These are phyloP conservation scores for Galerucella calmariensis DNA, from an alignment of 2,888 invertebrate genomes.

Conservation along the genomic window DNA sequence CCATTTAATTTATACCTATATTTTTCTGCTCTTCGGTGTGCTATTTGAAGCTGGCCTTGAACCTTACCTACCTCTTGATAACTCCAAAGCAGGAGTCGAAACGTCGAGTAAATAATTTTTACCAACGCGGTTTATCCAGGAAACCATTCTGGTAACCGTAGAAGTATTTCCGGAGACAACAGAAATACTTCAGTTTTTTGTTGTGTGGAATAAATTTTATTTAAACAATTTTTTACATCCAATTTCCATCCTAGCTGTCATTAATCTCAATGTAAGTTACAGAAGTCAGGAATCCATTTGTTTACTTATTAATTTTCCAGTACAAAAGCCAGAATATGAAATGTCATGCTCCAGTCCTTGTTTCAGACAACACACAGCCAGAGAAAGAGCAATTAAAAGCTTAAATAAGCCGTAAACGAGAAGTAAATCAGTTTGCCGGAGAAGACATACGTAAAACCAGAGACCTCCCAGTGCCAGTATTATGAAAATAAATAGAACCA, in stretches of 20 bases:
- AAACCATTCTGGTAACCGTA: too few relatives aligned
- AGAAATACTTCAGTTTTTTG: too few relatives aligned
- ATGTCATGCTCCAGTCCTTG: constrained; percentile 21
- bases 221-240: too few relatives aligned
- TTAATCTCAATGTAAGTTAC: not conserved
- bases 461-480: constrained; percentile 30
- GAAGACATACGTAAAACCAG: constrained; percentile 32
- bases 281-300: constrained; percentile 12
- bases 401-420: constrained; percentile 38
- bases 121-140: too few relatives aligned
- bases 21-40: too few relatives aligned
- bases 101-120: too few relatives aligned
- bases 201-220: too few relatives aligned
- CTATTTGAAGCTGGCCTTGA: too few relatives aligned
- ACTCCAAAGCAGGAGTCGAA: too few relatives aligned
- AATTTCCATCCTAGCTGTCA: not conserved
- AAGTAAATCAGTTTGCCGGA: constrained; percentile 39
- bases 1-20: too few relatives aligned
- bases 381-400: constrained; percentile 37
- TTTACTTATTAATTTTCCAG: constrained; percentile 8
- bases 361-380: constrained; percentile 17
- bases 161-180: too few relatives aligned
- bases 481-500: constrained; percentile 42
- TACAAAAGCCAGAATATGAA: constrained; percentile 8
- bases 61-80: too few relatives aligned